Conservation (phyloP, 2,113 vertebrate species). For the Pteropus alecto region DNA sequence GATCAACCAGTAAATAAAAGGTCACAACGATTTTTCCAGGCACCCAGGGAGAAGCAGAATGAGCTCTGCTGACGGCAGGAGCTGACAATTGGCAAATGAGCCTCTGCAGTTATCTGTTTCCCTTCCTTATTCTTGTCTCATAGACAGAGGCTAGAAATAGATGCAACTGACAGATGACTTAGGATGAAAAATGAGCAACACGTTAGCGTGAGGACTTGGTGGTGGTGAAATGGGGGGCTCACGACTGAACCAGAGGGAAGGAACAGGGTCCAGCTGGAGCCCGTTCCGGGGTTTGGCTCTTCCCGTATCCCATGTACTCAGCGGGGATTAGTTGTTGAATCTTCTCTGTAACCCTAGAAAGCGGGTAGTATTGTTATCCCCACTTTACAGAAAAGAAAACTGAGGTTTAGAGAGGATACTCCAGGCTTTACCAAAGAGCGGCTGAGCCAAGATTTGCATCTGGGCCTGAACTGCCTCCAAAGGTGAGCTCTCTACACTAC, state of each 20-base stretch:
- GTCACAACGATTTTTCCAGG: constrained; percentile 51
- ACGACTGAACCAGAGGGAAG: background rate
- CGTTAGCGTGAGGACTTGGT: background rate
- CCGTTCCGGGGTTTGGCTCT: background rate
- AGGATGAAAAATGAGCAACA: constrained; percentile 80
- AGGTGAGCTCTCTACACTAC: background rate
- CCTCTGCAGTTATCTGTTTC: constrained; percentile 61
- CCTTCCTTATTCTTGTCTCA: constrained; percentile 75
- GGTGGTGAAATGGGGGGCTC: background rate
- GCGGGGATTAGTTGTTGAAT: background rate
- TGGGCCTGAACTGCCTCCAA: background rate
- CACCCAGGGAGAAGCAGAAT: constrained; percentile 44
- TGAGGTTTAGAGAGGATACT: background rate
- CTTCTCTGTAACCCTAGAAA: background rate
- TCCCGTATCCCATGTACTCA: background rate
- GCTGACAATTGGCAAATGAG: constrained; percentile 81
- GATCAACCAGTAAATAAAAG: constrained; percentile 52
- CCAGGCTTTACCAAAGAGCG: background rate
- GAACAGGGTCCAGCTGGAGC: background rate
- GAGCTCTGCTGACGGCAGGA: constrained; percentile 46
- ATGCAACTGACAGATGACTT: constrained; percentile 74
- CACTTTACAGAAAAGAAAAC: constrained; percentile 10
- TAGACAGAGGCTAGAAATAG: constrained; percentile 74
- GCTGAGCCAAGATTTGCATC: background rate
- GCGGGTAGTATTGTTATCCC: background rate